These are phyloP conservation scores for Sycon ciliatum DNA, from an alignment of 37 sponge, comb jelly and placozoan genomes.

Conservation along the genomic window DNA sequence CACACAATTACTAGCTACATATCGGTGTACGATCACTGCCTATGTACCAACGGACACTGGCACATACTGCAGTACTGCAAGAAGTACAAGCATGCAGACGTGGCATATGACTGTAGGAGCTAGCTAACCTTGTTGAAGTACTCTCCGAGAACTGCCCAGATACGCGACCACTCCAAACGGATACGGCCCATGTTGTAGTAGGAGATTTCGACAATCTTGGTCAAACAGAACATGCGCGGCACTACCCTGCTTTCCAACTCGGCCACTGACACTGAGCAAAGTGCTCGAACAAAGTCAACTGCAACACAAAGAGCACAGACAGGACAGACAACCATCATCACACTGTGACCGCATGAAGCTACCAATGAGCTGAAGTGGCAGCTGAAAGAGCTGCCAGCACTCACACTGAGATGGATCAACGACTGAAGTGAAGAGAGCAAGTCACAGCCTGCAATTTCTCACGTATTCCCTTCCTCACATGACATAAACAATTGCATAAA, in stretches of 20 bases:
- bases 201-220: constrained; percentile 92
- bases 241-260: constrained; percentile 66
- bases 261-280: constrained; percentile 70
- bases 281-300: constrained; percentile 89
- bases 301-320: constrained; percentile 8
- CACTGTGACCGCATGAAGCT: too few relatives aligned
- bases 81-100: too few relatives aligned
- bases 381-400: neutral
- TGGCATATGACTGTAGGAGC: too few relatives aligned
- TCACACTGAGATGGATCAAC: neutral
- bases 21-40: too few relatives aligned
- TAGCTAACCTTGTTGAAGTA: constrained; percentile 87
- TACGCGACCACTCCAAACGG: constrained; percentile 85
- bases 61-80: too few relatives aligned
- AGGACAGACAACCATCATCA: too few relatives aligned
- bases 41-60: too few relatives aligned
- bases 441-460: too few relatives aligned
- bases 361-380: too few relatives aligned
- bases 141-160: constrained; percentile 89
- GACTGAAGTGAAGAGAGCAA: neutral
- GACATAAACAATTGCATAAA: too few relatives aligned
- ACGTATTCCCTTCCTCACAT: too few relatives aligned
- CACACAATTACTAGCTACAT: too few relatives aligned
- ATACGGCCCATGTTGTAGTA: constrained; percentile 97
- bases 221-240: constrained; percentile 92